These are phyloP conservation scores for Hexactinellida sp. DNA, from an alignment of 37 sponge, comb jelly and placozoan genomes.

Conservation along the genomic window DNA sequence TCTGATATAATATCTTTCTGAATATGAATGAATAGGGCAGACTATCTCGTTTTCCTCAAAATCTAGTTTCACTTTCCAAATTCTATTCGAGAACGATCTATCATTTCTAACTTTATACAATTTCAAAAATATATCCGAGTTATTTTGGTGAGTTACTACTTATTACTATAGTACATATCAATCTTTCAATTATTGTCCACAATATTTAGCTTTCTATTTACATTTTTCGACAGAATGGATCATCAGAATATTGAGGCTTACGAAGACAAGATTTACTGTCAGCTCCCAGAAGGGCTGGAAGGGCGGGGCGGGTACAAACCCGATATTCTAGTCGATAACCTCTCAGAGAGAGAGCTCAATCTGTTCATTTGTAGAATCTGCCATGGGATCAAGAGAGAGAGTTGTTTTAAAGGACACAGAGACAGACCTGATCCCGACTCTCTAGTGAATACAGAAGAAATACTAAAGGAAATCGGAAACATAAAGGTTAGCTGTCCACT, in stretches of 20 bases:
- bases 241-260: not conserved
- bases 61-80: too few species aligned
- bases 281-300: not conserved
- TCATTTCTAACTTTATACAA: too few species aligned
- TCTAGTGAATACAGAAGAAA: not conserved
- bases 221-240: too few species aligned
- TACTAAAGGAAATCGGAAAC: not conserved
- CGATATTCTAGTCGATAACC: not conserved
- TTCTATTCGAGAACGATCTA: too few species aligned
- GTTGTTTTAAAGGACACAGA: not conserved
- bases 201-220: too few species aligned
- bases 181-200: too few species aligned
- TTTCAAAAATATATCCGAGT: too few species aligned
- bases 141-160: too few species aligned
- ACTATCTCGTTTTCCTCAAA: too few species aligned
- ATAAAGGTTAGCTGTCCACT: not conserved
- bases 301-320: not conserved
- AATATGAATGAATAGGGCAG: too few species aligned
- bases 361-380: not conserved
- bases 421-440: not conserved
- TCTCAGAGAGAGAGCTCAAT: not conserved
- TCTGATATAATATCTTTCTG: too few species aligned
- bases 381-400: not conserved
- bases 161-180: too few species aligned
- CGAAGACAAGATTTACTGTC: not conserved